Evolutionary conservation across 1,140 invertebrate genomes (phyloP).

Genomic region (Phthorimaea operculella): DNA sequence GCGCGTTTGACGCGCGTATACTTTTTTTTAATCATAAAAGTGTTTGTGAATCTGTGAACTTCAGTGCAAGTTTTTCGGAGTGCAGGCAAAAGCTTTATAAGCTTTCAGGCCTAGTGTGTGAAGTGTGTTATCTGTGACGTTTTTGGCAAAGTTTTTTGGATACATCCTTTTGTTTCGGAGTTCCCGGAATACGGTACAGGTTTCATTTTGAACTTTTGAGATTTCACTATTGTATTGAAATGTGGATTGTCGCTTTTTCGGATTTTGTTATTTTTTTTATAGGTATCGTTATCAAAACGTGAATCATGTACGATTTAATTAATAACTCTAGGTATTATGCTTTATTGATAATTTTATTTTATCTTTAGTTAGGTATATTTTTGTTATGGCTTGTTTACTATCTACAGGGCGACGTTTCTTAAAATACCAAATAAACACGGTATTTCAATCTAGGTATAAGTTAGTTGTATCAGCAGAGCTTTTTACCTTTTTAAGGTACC

Average conservation of each 20-base stretch:
- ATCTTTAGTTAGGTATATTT: too few relatives aligned
- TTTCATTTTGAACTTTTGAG: constrained; percentile 7
- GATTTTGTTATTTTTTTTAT: not conserved
- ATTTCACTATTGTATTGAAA: constrained; percentile 10
- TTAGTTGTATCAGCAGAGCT: too few relatives aligned
- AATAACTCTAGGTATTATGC: too few relatives aligned
- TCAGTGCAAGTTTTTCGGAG: not conserved
- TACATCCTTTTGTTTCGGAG: constrained; percentile 28
- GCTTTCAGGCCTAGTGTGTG: constrained; percentile 20
- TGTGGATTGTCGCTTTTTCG: constrained; percentile 12
- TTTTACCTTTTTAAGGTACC: too few relatives aligned
- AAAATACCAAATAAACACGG: too few relatives aligned
- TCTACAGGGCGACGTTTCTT: too few relatives aligned
- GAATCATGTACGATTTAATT: too few relatives aligned
- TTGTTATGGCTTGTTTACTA: too few relatives aligned
- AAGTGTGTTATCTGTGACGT: constrained; percentile 24
- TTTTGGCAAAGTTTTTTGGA: constrained; percentile 23
- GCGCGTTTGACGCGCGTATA: constrained; percentile 21
- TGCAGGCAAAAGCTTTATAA: constrained; percentile 18
- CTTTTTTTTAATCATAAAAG: not conserved
- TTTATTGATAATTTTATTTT: too few relatives aligned
- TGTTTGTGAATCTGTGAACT: constrained; percentile 5
- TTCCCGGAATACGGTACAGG: constrained; percentile 19
- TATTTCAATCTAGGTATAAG: too few relatives aligned
- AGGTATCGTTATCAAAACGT: not conserved